These are phyloP conservation scores for Numida meleagris DNA, from an alignment of 2,113 vertebrate species.

Conservation along the genomic window DNA sequence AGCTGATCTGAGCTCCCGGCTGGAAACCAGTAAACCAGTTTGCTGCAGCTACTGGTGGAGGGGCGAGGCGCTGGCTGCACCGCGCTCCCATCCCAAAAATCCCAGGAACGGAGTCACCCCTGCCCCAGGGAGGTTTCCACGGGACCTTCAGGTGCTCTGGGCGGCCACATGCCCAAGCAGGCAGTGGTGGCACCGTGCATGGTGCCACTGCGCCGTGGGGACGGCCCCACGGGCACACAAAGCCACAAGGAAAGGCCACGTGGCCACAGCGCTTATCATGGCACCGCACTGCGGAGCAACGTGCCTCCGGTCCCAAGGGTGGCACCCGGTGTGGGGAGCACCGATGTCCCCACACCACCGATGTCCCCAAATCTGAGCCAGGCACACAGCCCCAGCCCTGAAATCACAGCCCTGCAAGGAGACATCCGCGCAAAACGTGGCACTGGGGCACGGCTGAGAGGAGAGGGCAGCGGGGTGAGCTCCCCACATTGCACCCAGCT, in stretches of 20 bases:
- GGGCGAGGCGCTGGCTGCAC: not conserved
- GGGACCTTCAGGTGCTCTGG: not conserved
- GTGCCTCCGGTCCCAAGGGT: not conserved
- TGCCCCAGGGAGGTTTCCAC: not conserved
- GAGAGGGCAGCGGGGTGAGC: not conserved
- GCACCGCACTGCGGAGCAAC: not conserved
- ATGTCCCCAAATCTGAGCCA: fast-evolving
- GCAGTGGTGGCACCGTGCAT: fast-evolving
- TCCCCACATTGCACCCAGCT: not conserved
- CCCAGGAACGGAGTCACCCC: not conserved
- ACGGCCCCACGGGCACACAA: not conserved
- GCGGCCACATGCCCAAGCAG: not conserved
- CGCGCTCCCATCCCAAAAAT: not conserved
- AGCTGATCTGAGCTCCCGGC: constrained; percentile 45
- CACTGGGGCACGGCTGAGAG: not conserved
- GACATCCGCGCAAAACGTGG: not conserved
- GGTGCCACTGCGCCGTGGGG: not conserved
- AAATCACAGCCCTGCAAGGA: not conserved
- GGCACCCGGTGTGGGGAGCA: not conserved
- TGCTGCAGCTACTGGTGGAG: not conserved
- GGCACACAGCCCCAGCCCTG: fast-evolving
- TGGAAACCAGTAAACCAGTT: constrained; percentile 60
- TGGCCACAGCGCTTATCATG: not conserved
- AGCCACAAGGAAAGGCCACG: not conserved
- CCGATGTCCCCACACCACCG: not conserved